Evolutionary conservation across 2,113 vertebrate species (phyloP), one percentile per base, ranked within the genome.

Genomic region (Paraplagusia blochii): DNA sequence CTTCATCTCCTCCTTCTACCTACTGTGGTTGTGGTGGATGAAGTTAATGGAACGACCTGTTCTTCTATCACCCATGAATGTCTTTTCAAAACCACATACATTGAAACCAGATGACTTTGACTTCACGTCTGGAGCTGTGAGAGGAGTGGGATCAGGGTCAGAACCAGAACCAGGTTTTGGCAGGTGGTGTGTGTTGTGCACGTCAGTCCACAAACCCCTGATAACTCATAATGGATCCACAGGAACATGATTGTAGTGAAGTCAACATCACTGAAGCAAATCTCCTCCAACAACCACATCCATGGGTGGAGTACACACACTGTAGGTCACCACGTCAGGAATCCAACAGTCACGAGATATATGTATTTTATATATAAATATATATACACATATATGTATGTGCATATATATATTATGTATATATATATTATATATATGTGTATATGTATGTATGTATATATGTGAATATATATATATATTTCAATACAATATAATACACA

Each of bases 191-290:
- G 18, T 15, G 44, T 43, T 52, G 52, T 35, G 42, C 63, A 57
- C 15, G 58, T 44, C 44, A 61, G 58, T 42, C 40, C 36, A 8
- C 48, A 65, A 60, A 66, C 50, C 46, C 58, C 53, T 68, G 73
- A n/a, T 66, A 75, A 49, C 36, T 64, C 63, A 58, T 64, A 62
- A 73, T 56, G 68, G 47, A 56, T 72, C 63, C 72, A 51, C 54
- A 14, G 64, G 59, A 70, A 63, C 60, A 53, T 22, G 49, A 53
- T 48, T 54, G 58, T 55, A 47, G 29, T 62, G 58, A 66, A 69
- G 49, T 34, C 36, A 49, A 46, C 44, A 48, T 53, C 14, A 51
- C 49, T 64, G 48, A 76, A 58, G 33, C 63, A 53, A 45, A 51
- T 66, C 57, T 58, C 7, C 55, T 36, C 15, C 5, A 16, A 36